Conservation (phyloP, 2,888 invertebrate genomes). For the Ernsta delagoae region DNA sequence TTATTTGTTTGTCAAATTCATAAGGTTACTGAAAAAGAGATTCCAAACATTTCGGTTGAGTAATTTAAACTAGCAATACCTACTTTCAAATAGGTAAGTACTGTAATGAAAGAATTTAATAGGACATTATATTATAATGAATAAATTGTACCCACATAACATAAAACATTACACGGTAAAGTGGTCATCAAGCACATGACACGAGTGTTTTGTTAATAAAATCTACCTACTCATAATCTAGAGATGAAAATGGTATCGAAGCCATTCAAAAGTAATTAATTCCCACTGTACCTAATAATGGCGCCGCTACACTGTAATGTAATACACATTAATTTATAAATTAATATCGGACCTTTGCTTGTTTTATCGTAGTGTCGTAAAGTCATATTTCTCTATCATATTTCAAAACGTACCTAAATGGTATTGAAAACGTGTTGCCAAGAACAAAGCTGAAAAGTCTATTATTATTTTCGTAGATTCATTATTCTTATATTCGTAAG, state of each 20-base stretch:
- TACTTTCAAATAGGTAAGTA: no score
- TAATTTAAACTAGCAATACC: no score
- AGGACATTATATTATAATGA: no score
- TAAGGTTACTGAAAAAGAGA: no score
- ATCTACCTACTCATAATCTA: neutral
- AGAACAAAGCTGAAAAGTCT: neutral
- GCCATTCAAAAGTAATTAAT: neutral
- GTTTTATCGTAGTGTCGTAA: neutral
- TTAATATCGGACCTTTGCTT: neutral
- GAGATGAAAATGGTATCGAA: neutral
- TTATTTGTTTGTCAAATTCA: no score
- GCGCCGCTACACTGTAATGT: neutral
- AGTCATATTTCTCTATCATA: neutral
- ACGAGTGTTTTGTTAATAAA: neutral
- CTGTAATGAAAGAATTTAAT: no score
- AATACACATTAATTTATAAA: no score
- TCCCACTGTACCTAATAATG: neutral
- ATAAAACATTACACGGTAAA: no score
- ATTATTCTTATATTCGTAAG: neutral
- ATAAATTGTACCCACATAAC: no score
- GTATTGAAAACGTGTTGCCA: neutral
- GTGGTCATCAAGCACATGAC: no score
- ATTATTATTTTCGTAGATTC: no score
- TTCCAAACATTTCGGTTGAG: no score
- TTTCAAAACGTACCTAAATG: neutral